Conservation (phyloP, 2,888 invertebrate genomes). For the Agriopis leucophaearia region DNA sequence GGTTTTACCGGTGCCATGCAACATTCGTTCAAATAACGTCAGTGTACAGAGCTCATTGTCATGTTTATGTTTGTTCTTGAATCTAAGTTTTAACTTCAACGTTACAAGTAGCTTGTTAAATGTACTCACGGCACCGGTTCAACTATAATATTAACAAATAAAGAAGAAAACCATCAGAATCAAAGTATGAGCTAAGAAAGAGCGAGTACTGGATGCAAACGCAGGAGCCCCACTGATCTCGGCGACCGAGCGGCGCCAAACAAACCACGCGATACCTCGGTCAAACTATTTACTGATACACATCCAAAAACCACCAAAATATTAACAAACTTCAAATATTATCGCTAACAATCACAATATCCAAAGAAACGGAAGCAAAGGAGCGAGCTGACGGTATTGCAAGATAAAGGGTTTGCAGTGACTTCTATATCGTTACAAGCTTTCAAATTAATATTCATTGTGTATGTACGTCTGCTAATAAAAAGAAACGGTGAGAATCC, state of each 20-base stretch:
- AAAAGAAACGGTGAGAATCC: slow-evolving; percentile 30
- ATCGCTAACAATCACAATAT: slow-evolving; percentile 34
- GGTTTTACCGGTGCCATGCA: slow-evolving; percentile 31
- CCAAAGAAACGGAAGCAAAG: slow-evolving; percentile 30
- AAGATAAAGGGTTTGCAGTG: slow-evolving; percentile 27
- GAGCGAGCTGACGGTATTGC: slow-evolving; percentile 26
- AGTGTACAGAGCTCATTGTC: too few relatives aligned
- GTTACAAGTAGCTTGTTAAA: neutral
- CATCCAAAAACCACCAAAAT: slow-evolving; percentile 33
- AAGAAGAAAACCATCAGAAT: slow-evolving; percentile 46
- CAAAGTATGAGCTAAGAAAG: slow-evolving; percentile 41
- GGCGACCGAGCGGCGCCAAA: slow-evolving; percentile 59
- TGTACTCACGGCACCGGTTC: slow-evolving; percentile 36
- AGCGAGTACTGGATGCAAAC: slow-evolving; percentile 50
- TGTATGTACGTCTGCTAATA: slow-evolving; percentile 26
- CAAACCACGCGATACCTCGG: slow-evolving; percentile 53
- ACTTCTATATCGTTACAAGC: slow-evolving; percentile 31
- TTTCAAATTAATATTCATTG: slow-evolving; percentile 29
- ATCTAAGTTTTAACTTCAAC: too few relatives aligned
- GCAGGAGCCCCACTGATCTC: slow-evolving; percentile 42
- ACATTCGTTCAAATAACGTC: neutral
- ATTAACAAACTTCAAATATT: slow-evolving; percentile 21
- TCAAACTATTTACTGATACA: slow-evolving; percentile 42
- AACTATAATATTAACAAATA: slow-evolving; percentile 38
- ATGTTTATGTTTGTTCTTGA: too few relatives aligned